Conservation (phyloP, 2,888 invertebrate species). For the Aphodius granarius region DNA sequence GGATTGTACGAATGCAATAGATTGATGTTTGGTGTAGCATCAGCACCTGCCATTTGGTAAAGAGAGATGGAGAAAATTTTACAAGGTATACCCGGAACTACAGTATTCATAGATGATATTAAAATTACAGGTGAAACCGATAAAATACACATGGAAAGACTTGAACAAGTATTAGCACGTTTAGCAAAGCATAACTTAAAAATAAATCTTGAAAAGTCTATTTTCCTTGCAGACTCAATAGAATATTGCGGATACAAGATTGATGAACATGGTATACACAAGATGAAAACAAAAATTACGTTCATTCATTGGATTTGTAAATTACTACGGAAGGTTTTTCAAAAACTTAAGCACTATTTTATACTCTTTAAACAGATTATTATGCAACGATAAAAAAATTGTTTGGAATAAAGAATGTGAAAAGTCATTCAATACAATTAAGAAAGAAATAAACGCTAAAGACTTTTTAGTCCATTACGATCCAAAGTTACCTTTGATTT, state of each 20-base stretch:
- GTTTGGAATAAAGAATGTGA: neutral
- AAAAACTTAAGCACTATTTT: neutral
- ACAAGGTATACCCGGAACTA: slow-evolving; percentile 35
- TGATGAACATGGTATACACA: slow-evolving; percentile 38
- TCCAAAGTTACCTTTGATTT: slow-evolving; percentile 34
- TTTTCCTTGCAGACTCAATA: slow-evolving; percentile 35
- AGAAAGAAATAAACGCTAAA: slow-evolving; percentile 33
- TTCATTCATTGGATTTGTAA: slow-evolving; percentile 42
- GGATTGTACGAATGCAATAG: slow-evolving; percentile 41
- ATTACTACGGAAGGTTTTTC: slow-evolving; percentile 41
- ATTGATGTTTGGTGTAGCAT: slow-evolving; percentile 41
- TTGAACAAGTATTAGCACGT: slow-evolving; percentile 27
- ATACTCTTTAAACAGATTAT: slow-evolving; percentile 8
- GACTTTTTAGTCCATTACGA: slow-evolving; percentile 38
- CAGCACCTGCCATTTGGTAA: slow-evolving; percentile 45
- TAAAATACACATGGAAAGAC: slow-evolving; percentile 32
- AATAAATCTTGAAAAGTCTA: slow-evolving; percentile 37
- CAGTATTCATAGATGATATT: slow-evolving; percentile 39
- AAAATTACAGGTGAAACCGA: slow-evolving; percentile 35
- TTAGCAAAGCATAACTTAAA: slow-evolving; percentile 1
- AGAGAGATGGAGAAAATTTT: slow-evolving; percentile 38
- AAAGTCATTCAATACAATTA: neutral
- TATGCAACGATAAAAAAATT: neutral
- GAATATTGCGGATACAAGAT: slow-evolving; percentile 40
- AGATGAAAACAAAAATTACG: slow-evolving; percentile 15